Evolutionary conservation across 2,888 invertebrate species (phyloP), one percentile per base, ranked within the genome.

Genomic region (Drosophila niveifrons): DNA sequence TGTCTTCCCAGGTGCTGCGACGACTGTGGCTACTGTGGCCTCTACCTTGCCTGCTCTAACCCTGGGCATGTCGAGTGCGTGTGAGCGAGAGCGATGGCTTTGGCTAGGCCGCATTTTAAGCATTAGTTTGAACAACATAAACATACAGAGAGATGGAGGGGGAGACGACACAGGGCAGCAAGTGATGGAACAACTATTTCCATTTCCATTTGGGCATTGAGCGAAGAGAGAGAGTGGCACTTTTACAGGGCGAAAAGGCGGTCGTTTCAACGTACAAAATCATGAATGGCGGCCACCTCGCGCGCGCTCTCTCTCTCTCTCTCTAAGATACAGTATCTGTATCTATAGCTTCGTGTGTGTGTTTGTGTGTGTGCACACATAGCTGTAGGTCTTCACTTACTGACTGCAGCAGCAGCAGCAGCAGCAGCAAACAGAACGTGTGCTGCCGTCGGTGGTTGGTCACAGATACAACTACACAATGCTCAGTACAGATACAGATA

Each of bases 101-200:
- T 11, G 72, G 64, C 75, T 88, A 88, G 83, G 83, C 87, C 82
- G 89, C 74, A 89, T 87, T 85, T 85, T 87, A 79, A 83, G 87
- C 82, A 86, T 86, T 88, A 86, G 81, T 81, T 88, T 83, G 81
- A 83, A 89, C 86, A 83, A 89, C 81, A 89, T 76, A 82, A 89
- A 88, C 80, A 86, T 62, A 70, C 59, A 44, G 43, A 46, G 23
- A 58, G 53, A 0, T 10, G 64, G 17, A 36, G 44, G 7, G 56
- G 17, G 56, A 11, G 8, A 4, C 2, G 46, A 18, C 23, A 23
- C 18, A 9, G 43, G 29, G 51, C 34, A 64, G 57, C 50, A 61
- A 71, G 46, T 52, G 63, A 48, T 50, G 61, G 57, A 58, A 44
- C 57, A 79, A 85, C 80, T 78, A 80, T 75, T 80, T 67, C 65